Conservation (phyloP, 2,888 invertebrate genomes). For the Tyria jacobaeae region DNA sequence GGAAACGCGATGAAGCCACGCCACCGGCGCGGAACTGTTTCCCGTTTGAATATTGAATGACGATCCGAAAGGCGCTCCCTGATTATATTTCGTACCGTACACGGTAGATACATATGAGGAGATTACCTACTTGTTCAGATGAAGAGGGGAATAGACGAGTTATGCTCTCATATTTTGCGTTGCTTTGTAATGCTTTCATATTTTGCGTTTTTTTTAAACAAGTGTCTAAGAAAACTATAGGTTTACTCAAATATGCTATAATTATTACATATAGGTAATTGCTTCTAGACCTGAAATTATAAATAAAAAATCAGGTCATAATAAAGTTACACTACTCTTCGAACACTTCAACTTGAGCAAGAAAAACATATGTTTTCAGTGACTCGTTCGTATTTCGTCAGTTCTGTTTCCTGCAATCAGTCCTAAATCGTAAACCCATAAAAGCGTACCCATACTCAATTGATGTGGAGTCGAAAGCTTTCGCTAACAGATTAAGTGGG, state of each 20-base stretch:
- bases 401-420: conserved; percentile 17
- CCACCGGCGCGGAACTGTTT: conserved; percentile 19
- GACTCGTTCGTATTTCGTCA: background rate
- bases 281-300: no score
- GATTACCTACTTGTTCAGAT: background rate
- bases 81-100: conserved; percentile 24
- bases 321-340: no score
- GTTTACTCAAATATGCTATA: no score
- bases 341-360: background rate
- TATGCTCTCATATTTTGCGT: no score
- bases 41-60: conserved; percentile 42
- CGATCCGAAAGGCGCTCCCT: conserved; percentile 19
- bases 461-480: conserved; percentile 27
- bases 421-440: conserved; percentile 20
- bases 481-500: conserved; percentile 31
- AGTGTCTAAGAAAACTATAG: no score
- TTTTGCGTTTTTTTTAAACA: no score
- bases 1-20: conserved; percentile 17
- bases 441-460: conserved; percentile 34
- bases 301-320: no score
- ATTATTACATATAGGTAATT: no score
- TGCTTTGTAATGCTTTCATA: no score
- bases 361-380: background rate
- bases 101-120: background rate
- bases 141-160: background rate